These are phyloP conservation scores for Epinephelus malabaricus DNA, from an alignment of 2,797 vertebrate species.

Conservation along the genomic window DNA sequence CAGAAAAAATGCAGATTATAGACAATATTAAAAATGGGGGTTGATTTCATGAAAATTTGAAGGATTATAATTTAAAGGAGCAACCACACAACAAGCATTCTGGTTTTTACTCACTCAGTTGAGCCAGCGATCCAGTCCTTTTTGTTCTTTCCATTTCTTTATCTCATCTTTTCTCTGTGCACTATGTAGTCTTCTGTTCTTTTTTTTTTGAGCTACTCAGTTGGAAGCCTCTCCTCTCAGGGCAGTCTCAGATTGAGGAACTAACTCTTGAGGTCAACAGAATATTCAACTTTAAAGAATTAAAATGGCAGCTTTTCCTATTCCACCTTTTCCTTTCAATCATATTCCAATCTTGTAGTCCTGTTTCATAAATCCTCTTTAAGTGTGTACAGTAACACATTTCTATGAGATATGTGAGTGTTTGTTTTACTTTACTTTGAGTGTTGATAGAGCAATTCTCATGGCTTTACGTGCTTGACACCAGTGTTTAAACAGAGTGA, in stretches of 20 bases:
- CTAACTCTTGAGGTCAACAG: slow-evolving; percentile 42
- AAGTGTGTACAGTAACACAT: neutral
- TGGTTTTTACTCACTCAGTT: slow-evolving; percentile 1
- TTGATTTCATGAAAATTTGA: neutral
- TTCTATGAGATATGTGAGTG: neutral
- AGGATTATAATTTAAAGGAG: neutral
- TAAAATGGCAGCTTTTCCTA: slow-evolving; percentile 6
- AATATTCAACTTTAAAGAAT: slow-evolving; percentile 45
- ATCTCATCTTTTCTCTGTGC: slow-evolving; percentile 12
- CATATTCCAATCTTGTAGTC: neutral
- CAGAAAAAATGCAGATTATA: neutral
- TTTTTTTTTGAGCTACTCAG: slow-evolving; percentile 19
- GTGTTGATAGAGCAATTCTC: slow-evolving; percentile 53
- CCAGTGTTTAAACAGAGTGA: slow-evolving; percentile 77
- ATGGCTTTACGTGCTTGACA: slow-evolving; percentile 59
- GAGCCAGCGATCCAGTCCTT: slow-evolving; percentile 12
- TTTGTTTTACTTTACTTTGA: slow-evolving; percentile 22
- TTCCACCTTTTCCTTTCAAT: neutral
- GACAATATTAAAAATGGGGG: neutral
- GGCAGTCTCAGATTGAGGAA: slow-evolving; percentile 24
- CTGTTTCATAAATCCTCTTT: neutral
- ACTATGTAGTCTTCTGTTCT: neutral
- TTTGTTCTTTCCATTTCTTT: slow-evolving; percentile 1
- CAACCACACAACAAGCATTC: neutral
- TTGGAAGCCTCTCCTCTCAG: slow-evolving; percentile 36